These are phyloP conservation scores for Zaprionus capensis DNA, from an alignment of 1,140 invertebrate genomes.

Conservation along the genomic window DNA sequence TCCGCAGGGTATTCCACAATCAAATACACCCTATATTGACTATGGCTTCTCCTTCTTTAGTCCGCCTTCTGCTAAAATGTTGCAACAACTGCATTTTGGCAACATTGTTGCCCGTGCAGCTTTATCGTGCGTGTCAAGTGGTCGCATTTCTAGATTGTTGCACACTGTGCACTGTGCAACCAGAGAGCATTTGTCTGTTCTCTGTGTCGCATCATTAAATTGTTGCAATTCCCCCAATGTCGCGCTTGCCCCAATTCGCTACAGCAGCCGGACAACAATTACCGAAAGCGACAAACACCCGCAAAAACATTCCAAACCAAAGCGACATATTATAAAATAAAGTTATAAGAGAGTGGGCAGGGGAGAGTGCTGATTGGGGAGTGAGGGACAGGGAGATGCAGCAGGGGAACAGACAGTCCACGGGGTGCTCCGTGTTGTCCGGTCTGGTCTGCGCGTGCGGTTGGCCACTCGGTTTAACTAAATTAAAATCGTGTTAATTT, in stretches of 20 bases:
- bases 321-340: slow-evolving; percentile 73
- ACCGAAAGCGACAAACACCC: slow-evolving; percentile 47
- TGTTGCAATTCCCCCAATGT: slow-evolving; percentile 12
- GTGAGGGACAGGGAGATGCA: not conserved
- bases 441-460: slow-evolving; percentile 29
- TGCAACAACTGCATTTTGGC: slow-evolving; percentile 34
- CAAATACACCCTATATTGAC: not conserved
- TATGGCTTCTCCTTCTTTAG: not conserved
- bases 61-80: not conserved
- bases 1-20: not conserved
- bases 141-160: slow-evolving; percentile 34
- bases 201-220: slow-evolving; percentile 58
- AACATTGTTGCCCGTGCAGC: slow-evolving; percentile 32
- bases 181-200: not conserved
- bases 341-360: slow-evolving; percentile 17
- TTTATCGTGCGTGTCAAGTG: slow-evolving; percentile 48
- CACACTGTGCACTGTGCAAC: slow-evolving; percentile 33
- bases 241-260: slow-evolving; percentile 34
- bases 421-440: slow-evolving; percentile 9
- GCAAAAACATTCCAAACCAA: slow-evolving; percentile 60
- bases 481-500: slow-evolving; percentile 83
- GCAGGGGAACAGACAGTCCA: not conserved
- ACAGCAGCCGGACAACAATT: slow-evolving; percentile 39
- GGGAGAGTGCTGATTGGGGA: not conserved
- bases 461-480: slow-evolving; percentile 81